Base-by-base conservation (phyloP, 2,113 vertebrate genomes). In the Mola mola region DNA sequence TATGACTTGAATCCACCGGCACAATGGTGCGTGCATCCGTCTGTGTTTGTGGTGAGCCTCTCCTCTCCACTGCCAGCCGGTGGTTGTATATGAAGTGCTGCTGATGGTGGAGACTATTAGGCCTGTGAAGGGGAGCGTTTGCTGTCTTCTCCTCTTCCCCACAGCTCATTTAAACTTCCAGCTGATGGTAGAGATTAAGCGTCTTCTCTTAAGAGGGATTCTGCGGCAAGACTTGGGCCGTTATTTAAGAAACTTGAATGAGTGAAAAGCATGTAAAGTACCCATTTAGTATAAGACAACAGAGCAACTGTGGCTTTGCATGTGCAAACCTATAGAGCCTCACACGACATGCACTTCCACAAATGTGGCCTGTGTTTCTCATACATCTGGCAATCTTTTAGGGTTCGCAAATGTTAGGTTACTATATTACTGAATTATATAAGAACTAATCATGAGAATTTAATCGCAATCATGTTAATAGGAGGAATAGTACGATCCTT, bases 261-360 rank as follows among this genome's bases (percentile, higher is more conserved):
- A 87, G 76, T 87, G 87, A 90, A 81, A 75, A 76, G 87, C 80
- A 85, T 86, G 83, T 87, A 76, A 88, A 85, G 82, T 85, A 69
- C 50, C 82, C 77, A 78, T 85, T 89, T 87, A 84, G 76, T 68
- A 19, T 43, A 51, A 75, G 69, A 84, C 72, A 65, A 70, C 67
- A 41, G 57, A 53, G 56, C 20, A 36, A 9, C 72, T 46, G 78
- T n/a, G 67, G 78, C 56, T 79, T 73, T 75, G 49, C 46, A 63
- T 65, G 49, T 66, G 50, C 59, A 76, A 78, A 79, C 71, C 72
- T 20, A 79, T 78, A 60, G 55, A 61, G 55, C 56, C 68, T 81
- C 64, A 82, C 80, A 78, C 26, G 64, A 42, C 46, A 85, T 59
- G 33, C 33, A 36, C 4, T 10, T 15, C 74, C 75, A 63, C 77